These are phyloP conservation scores for Ormyrus pomaceus DNA, from an alignment of 2,888 invertebrate genomes.

Conservation along the genomic window DNA sequence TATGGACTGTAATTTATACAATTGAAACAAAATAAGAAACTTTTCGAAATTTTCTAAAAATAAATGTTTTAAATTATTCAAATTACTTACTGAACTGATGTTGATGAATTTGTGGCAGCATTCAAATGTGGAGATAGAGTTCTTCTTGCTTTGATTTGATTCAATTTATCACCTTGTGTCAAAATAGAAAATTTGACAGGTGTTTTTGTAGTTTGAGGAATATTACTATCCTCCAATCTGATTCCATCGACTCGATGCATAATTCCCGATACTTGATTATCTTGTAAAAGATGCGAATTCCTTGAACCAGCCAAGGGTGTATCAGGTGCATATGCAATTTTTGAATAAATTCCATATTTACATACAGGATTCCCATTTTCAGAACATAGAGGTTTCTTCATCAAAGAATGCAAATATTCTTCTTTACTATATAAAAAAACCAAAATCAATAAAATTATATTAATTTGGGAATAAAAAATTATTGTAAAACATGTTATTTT, in stretches of 20 bases:
- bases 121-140: constrained; percentile 65
- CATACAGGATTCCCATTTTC: constrained; percentile 72
- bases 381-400: constrained; percentile 67
- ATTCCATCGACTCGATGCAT: constrained; percentile 73
- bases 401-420: constrained; percentile 66
- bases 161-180: constrained; percentile 80
- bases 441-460: background rate
- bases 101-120: constrained; percentile 62
- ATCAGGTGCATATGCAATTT: constrained; percentile 62
- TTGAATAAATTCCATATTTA: constrained; percentile 71
- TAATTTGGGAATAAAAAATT: background rate
- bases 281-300: constrained; percentile 63
- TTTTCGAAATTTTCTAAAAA: background rate
- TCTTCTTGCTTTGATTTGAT: constrained; percentile 73
- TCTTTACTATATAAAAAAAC: constrained; percentile 65
- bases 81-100: constrained; percentile 69
- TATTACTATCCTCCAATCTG: constrained; percentile 68
- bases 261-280: constrained; percentile 71
- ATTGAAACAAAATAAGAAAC: background rate
- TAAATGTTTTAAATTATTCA: background rate
- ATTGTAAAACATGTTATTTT: too few species aligned
- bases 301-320: constrained; percentile 61
- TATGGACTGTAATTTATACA: constrained; percentile 68
- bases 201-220: constrained; percentile 55
- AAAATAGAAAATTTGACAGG: constrained; percentile 60